These are phyloP conservation scores for Invenusta paracnida DNA, from an alignment of 2,888 invertebrate genomes.

Conservation along the genomic window DNA sequence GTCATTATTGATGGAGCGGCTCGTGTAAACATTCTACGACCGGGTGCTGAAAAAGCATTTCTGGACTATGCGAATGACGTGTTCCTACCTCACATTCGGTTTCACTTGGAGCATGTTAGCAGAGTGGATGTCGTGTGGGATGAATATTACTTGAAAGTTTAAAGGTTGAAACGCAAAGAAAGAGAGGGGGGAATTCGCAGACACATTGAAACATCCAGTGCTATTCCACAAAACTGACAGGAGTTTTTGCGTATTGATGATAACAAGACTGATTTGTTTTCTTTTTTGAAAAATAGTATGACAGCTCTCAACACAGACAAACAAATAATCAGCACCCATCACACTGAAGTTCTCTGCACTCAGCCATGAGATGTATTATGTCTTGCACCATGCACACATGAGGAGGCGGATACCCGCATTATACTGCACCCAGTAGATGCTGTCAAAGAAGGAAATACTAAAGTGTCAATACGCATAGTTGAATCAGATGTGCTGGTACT, in stretches of 20 bases:
- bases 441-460: background rate
- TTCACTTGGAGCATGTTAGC: background rate
- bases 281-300: background rate
- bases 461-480: background rate
- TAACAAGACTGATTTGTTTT: background rate
- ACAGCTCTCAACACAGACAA: background rate
- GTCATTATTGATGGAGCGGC: background rate
- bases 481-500: background rate
- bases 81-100: background rate
- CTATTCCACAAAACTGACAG: background rate
- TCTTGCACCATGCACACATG: background rate
- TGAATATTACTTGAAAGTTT: background rate
- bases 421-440: background rate
- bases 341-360: background rate
- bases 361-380: background rate
- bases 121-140: background rate
- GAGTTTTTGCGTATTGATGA: background rate
- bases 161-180: background rate
- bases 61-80: background rate
- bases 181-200: background rate
- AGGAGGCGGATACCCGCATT: background rate
- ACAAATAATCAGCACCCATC: background rate
- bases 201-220: background rate
- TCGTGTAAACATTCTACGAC: background rate
- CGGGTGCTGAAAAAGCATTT: background rate